These are phyloP conservation scores for Anoplophora glabripennis DNA, from an alignment of 1,140 invertebrate species.

Conservation along the genomic window DNA sequence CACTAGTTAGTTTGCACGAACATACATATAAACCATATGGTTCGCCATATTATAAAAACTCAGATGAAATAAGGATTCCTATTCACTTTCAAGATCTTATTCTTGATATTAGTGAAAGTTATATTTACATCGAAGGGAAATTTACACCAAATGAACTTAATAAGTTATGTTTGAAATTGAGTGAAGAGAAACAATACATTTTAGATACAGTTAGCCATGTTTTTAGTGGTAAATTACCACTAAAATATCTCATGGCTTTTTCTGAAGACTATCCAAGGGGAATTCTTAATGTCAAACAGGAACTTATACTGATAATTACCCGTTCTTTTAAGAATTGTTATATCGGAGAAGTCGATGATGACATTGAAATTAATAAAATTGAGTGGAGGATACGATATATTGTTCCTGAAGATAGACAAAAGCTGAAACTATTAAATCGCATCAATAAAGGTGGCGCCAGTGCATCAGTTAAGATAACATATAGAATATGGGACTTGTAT, in stretches of 20 bases:
- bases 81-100: constrained; percentile 22
- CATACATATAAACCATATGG: constrained; percentile 27
- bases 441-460: too few relatives aligned
- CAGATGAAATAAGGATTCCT: constrained; percentile 33
- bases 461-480: too few relatives aligned
- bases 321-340: constrained; percentile 7
- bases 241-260: constrained; percentile 12
- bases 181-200: not conserved
- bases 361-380: too few relatives aligned
- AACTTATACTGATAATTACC: constrained; percentile 8
- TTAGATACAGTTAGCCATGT: constrained; percentile 1
- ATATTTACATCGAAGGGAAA: constrained; percentile 33
- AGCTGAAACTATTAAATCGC: too few relatives aligned
- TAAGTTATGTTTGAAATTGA: not conserved
- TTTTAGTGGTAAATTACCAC: constrained; percentile 8
- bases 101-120: constrained; percentile 30
- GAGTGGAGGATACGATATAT: too few relatives aligned
- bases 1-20: constrained; percentile 8
- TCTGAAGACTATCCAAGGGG: constrained; percentile 6
- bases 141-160: constrained; percentile 1
- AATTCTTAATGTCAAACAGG: constrained; percentile 9
- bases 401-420: too few relatives aligned
- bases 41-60: constrained; percentile 16
- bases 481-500: too few relatives aligned
- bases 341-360: not conserved